These are phyloP conservation scores for Apostichopus parvimensis DNA, from an alignment of 35 echinoderm and acorn worm species.

Conservation along the genomic window DNA sequence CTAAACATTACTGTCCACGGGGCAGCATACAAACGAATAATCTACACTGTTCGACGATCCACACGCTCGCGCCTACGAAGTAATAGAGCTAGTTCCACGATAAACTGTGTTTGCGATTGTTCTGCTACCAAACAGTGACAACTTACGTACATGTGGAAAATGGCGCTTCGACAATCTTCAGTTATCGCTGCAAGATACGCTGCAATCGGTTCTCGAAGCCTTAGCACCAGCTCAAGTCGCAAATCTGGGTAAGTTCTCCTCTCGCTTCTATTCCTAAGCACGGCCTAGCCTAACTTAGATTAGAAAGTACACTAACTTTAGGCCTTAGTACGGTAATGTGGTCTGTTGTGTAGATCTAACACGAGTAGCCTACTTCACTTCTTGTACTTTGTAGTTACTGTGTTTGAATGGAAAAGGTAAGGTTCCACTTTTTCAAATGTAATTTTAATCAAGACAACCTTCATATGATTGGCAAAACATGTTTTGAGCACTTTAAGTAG, in stretches of 20 bases:
- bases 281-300: neutral
- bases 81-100: no score
- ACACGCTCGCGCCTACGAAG: no score
- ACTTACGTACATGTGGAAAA: neutral
- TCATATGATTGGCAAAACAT: no score
- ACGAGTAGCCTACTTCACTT: no score
- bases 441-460: no score
- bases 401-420: no score
- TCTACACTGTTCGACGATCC: neutral
- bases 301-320: no score
- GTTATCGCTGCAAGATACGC: conserved; percentile 37
- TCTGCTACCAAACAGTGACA: neutral
- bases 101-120: no score
- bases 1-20: neutral
- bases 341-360: no score
- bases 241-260: neutral
- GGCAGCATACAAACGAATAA: neutral
- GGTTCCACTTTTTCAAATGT: no score
- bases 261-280: neutral
- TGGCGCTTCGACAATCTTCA: conserved; percentile 35
- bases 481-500: no score
- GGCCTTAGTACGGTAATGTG: no score
- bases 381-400: neutral
- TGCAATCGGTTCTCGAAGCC: conserved; percentile 2
- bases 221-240: conserved; percentile 24